Evolutionary conservation across 2,888 invertebrate species (phyloP), one percentile per base, ranked within the genome.

Genomic region (Conistra vaccinii): DNA sequence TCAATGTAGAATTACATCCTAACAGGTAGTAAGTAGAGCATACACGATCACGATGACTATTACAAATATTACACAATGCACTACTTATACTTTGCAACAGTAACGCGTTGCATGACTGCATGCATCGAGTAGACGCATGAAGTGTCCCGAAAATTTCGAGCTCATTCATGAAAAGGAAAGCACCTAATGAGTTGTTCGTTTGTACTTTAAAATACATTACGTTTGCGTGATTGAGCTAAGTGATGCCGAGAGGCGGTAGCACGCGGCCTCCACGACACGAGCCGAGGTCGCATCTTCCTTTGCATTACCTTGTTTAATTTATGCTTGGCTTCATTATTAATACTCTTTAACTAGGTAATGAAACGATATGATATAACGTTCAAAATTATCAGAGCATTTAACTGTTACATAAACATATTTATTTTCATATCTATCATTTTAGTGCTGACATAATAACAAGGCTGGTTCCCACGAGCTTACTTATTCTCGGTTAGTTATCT

Each of bases 281-380:
- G 67, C 79, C 92, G 92, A 95, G 95, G 95, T 84, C 93, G 90
- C 88, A 89, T 93, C 93, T 92, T 95, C 94, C 94, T 94, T 88
- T 88, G 61, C 84, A 90, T 91, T 91, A 90, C 91, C 91, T 92
- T 91, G 90, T 87, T 88, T 88, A 88, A 89, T 89, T 88, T 87
- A 90, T 89, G 78, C 74, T 85, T 78, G 76, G 84, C 83, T 88
- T 84, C 74, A 84, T 88, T 85, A 78, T 71, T 74, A 80, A 72
- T 80, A 39, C 72, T 70, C 61, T 76, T 76, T 78, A 77, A 77
- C 78, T 51, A 68, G 67, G 73, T 78, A 85, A 79, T 80, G 63
- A 68, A 80, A 81, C 39, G 14, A 78, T 65, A 69, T 84, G 74
- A 81, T 81, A 80, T 81, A 80, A 82, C 75, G 35, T 72, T 51